Percentiles rank a stretch among this genome's conserved stretches.
Conservation (phyloP, 2,888 invertebrate genomes). For the Brassicogethes aeneus region DNA sequence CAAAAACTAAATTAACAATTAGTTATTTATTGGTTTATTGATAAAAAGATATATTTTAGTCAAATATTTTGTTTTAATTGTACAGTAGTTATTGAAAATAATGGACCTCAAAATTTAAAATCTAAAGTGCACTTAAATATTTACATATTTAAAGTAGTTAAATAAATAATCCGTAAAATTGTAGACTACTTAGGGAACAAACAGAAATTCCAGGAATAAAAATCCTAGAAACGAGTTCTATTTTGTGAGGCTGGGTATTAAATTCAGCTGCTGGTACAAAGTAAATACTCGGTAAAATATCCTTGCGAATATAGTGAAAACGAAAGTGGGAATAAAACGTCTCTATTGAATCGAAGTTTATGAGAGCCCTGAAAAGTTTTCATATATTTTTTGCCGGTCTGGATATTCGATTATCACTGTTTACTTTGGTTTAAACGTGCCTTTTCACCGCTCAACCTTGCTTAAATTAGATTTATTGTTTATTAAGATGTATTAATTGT, state of each 20-base stretch:
- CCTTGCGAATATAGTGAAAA: constrained; percentile 6
- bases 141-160: too few relatives aligned
- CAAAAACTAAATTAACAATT: too few relatives aligned
- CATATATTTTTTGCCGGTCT: constrained; percentile 6
- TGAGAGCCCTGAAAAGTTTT: constrained; percentile 7
- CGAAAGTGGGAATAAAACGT: constrained; percentile 6
- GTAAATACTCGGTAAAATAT: neutral
- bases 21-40: too few relatives aligned
- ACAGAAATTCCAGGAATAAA: too few relatives aligned
- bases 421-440: neutral
- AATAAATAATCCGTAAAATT: too few relatives aligned
- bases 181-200: too few relatives aligned
- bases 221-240: too few relatives aligned
- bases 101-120: too few relatives aligned
- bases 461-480: neutral
- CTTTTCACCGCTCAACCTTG: neutral
- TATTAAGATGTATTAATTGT: neutral
- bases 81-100: too few relatives aligned
- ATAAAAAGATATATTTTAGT: too few relatives aligned
- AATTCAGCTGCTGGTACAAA: neutral
- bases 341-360: constrained; percentile 8
- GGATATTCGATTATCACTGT: constrained; percentile 5
- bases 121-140: too few relatives aligned
- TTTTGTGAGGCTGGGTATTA: neutral
- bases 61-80: too few relatives aligned